Conservation (phyloP, 2,797 vertebrate genomes). For the Catharus ustulatus region DNA sequence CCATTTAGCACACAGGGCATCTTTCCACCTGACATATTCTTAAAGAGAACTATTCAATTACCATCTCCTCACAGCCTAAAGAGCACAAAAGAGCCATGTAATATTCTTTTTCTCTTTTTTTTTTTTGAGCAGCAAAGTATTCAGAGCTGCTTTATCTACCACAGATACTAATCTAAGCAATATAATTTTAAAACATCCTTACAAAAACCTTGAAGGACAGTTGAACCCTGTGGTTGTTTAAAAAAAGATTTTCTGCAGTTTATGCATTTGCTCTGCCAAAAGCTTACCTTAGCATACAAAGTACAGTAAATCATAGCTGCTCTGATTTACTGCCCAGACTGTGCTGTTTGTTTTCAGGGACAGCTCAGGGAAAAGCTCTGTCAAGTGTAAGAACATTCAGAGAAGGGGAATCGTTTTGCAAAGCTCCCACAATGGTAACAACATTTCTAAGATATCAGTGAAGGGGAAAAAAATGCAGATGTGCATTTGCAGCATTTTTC, state of each 20-base stretch:
- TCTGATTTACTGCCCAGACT: slow-evolving; percentile 64
- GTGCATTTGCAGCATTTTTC: background rate
- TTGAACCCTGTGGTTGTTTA: slow-evolving; percentile 57
- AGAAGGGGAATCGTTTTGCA: background rate
- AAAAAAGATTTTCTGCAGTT: slow-evolving; percentile 65
- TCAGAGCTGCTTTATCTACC: slow-evolving; percentile 58
- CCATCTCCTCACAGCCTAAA: slow-evolving; percentile 42
- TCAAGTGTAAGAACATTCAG: background rate
- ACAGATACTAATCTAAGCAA: slow-evolving; percentile 71
- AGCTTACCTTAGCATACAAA: slow-evolving; percentile 74
- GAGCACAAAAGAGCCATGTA: slow-evolving; percentile 48
- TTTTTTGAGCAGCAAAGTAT: slow-evolving; percentile 31
- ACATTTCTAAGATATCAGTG: background rate
- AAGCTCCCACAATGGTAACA: background rate
- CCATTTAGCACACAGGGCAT: slow-evolving; percentile 76
- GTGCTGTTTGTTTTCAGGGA: slow-evolving; percentile 49
- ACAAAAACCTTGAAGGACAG: slow-evolving; percentile 61
- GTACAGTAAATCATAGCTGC: slow-evolving; percentile 61
- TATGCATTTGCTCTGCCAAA: slow-evolving; percentile 69
- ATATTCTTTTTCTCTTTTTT: slow-evolving; percentile 2
- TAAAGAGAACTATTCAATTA: slow-evolving; percentile 77
- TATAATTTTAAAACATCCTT: slow-evolving; percentile 66
- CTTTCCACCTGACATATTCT: slow-evolving; percentile 76
- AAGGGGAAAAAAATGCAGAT: background rate
- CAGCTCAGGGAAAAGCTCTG: slow-evolving; percentile 33